Conservation (phyloP, 1,140 invertebrate species). For the Trichonephila clavata region DNA sequence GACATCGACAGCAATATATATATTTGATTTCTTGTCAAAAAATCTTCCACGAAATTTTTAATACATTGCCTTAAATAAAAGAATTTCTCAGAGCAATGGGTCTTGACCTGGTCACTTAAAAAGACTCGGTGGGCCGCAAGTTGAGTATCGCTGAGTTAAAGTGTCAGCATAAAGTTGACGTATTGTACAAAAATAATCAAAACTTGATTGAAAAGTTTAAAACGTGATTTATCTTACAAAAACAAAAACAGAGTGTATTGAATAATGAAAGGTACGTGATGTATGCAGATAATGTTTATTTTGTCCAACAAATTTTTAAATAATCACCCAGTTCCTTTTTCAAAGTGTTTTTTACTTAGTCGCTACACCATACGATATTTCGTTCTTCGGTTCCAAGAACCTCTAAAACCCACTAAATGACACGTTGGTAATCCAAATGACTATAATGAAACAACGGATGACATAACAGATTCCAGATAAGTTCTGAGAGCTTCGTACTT, state of each 20-base stretch:
- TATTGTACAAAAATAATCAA: too few species aligned
- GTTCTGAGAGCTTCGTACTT: background rate
- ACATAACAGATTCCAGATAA: constrained; percentile 25
- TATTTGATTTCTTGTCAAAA: too few species aligned
- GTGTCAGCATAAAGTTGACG: too few species aligned
- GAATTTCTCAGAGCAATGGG: too few species aligned
- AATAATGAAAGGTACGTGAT: background rate
- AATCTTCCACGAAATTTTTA: too few species aligned
- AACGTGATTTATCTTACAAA: too few species aligned
- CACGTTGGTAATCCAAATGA: background rate
- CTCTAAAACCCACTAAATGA: background rate
- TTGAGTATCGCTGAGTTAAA: too few species aligned
- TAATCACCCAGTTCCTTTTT: background rate
- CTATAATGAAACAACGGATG: constrained; percentile 12
- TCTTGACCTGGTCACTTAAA: too few species aligned
- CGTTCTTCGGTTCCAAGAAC: background rate
- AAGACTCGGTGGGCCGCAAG: too few species aligned
- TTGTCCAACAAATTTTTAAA: background rate
- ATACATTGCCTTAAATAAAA: too few species aligned
- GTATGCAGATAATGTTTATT: background rate
- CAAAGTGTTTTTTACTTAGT: background rate
- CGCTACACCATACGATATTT: background rate
- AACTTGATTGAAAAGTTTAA: too few species aligned
- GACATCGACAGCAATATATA: too few species aligned
- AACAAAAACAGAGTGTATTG: background rate